phyloP scores from a whole-genome alignment of 2,113 vertebrate species.

The Barnardius zonarius region DNA sequence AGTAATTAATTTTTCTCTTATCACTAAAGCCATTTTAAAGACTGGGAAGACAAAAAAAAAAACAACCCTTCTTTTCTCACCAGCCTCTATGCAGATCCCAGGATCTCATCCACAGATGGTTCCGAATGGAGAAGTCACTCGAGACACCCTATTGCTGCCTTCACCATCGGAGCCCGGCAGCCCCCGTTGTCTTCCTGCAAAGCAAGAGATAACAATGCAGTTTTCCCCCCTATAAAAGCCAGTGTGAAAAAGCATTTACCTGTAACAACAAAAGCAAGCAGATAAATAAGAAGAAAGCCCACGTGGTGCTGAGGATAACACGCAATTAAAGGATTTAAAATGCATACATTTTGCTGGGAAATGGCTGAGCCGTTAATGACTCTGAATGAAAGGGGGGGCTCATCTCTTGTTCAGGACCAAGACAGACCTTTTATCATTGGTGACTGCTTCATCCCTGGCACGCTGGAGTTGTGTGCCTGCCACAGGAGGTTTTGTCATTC shows the following conservation, averaged over 20 bases:
- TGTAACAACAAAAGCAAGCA: background rate
- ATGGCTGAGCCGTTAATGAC: background rate
- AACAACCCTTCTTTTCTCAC: background rate
- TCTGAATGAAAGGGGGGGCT: background rate
- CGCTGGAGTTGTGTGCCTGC: background rate
- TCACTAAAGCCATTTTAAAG: background rate
- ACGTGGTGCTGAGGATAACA: constrained; percentile 5
- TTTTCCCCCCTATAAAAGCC: background rate
- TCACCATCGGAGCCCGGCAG: background rate
- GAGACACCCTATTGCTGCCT: background rate
- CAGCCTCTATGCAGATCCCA: background rate
- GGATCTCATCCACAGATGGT: background rate
- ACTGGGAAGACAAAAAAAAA: background rate
- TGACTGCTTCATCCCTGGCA: background rate
- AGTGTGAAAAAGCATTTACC: background rate
- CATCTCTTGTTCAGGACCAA: constrained; percentile 12
- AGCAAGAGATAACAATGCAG: background rate
- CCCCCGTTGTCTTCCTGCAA: background rate
- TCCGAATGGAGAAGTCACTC: background rate
- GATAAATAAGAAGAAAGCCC: constrained; percentile 11
- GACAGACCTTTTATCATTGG: background rate
- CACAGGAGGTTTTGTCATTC: background rate
- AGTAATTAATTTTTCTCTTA: constrained; percentile 52
- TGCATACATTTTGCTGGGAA: constrained; percentile 30
- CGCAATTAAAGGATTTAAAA: constrained; percentile 52